A percentile compares a stretch with the other conserved stretches of the same genome.
phyloP scores from a whole-genome alignment of 2,113 vertebrate species.

The Alethe castanea region DNA sequence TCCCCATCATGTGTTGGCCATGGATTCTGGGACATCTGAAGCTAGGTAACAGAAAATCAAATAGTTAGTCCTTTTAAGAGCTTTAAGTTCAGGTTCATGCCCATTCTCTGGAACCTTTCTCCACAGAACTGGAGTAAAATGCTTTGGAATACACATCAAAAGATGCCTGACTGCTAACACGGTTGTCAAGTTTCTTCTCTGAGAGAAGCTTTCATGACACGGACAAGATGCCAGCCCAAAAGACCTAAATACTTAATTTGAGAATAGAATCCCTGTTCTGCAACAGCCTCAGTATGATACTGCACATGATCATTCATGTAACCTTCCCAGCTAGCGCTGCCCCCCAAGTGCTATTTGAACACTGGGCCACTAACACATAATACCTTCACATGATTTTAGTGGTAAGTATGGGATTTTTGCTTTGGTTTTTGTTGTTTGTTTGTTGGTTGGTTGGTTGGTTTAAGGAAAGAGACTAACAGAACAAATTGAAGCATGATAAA shows the following conservation, averaged over 20 bases:
- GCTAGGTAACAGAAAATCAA: not conserved
- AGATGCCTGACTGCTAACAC: not conserved
- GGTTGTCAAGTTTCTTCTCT: rapidly evolving
- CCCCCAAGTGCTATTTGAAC: not conserved
- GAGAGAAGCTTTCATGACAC: not conserved
- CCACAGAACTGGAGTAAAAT: not conserved
- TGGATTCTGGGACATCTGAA: constrained; percentile 71
- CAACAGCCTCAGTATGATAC: not conserved
- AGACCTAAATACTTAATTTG: not conserved
- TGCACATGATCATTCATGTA: not conserved
- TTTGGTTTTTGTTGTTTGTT: not conserved
- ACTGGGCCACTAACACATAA: not conserved
- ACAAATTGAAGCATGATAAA: not conserved
- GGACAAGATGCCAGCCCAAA: not conserved
- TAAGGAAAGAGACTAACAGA: not conserved
- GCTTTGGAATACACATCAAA: not conserved
- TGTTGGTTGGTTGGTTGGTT: not conserved
- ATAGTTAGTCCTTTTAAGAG: not conserved
- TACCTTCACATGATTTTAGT: not conserved
- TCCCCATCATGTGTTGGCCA: constrained; percentile 65
- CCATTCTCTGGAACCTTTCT: not conserved
- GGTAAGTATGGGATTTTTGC: not conserved
- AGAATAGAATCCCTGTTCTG: not conserved
- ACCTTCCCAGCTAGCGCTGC: not conserved
- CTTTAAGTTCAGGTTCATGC: not conserved